Evolutionary conservation across 2,797 vertebrate genomes (phyloP).

Genomic region (Rhinophrynus dorsalis): DNA sequence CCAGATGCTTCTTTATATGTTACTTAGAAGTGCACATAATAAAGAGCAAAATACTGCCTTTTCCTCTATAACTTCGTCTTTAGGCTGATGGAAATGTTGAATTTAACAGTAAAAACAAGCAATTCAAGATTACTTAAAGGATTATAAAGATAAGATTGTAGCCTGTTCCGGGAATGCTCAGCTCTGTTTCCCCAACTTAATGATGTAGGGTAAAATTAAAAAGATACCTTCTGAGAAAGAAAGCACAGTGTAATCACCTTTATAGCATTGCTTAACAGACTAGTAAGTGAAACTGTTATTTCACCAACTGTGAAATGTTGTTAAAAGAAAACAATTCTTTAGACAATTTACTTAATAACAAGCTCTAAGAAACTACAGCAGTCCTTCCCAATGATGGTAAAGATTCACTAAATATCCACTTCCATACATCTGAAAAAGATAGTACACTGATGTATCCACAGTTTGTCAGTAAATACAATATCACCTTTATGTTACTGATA

Average conservation of each 20-base stretch:
- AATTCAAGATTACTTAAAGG: conserved; percentile 40
- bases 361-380: conserved; percentile 38
- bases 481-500: no score
- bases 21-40: conserved; percentile 22
- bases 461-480: no score
- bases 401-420: conserved; percentile 39
- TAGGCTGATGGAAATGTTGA: conserved; percentile 14
- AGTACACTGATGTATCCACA: no score
- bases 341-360: conserved; percentile 50
- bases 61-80: conserved; percentile 29
- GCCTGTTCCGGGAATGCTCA: conserved; percentile 20
- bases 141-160: conserved; percentile 22
- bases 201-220: conserved; percentile 50
- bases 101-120: conserved; percentile 41
- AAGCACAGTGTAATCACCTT: conserved; percentile 46
- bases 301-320: conserved; percentile 48
- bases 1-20: conserved; percentile 40
- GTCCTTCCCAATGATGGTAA: conserved; percentile 16
- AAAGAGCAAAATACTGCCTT: conserved; percentile 12
- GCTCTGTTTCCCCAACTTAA: conserved; percentile 46
- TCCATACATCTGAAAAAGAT: conserved; percentile 31
- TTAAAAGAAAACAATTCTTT: conserved; percentile 49
- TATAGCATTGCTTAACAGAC: conserved; percentile 49
- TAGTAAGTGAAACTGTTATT: conserved; percentile 49
- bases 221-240: conserved; percentile 47